Evolutionary conservation across 53 echinoderm and acorn worm genomes (phyloP).

Genomic region (Temnopleurus reevesii): DNA sequence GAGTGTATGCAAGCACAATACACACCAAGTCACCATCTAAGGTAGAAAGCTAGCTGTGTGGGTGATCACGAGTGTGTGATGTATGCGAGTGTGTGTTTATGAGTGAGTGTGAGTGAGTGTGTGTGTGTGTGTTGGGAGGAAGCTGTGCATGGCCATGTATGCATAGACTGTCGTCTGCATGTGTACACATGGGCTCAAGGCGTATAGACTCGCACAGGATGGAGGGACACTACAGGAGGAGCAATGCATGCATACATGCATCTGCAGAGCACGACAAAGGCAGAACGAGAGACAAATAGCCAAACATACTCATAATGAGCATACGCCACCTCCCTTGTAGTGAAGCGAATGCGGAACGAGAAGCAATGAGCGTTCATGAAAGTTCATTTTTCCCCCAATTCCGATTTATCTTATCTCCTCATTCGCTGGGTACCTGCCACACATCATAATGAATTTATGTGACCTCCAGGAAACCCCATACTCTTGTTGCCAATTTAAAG

Average conservation of each 20-base stretch:
- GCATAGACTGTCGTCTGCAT: conserved; percentile 24
- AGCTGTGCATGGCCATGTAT: conserved; percentile 31
- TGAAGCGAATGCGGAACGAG: neutral
- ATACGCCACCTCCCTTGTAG: conserved; percentile 18
- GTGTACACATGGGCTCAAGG: conserved; percentile 28
- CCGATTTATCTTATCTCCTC: neutral
- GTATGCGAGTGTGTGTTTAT: conserved; percentile 7
- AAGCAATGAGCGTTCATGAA: neutral
- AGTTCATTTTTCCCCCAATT: neutral
- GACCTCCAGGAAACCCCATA: conserved; percentile 40
- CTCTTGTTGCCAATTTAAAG: neutral
- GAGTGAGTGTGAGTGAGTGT: conserved; percentile 35
- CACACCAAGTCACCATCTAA: neutral
- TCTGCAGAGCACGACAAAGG: neutral
- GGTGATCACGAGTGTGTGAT: no score
- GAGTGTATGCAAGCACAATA: neutral
- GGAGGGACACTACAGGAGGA: neutral
- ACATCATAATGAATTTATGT: conserved; percentile 50
- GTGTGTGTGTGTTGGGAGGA: conserved; percentile 10
- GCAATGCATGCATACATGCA: conserved; percentile 47
- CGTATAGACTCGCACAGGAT: neutral
- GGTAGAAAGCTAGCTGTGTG: conserved; percentile 2
- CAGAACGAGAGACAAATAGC: neutral
- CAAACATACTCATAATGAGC: neutral
- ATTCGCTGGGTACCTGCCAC: neutral